Percentiles rank a stretch among this genome's conserved stretches.
Conservation (phyloP, 2,888 invertebrate genomes). For the Anticlea derivata region DNA sequence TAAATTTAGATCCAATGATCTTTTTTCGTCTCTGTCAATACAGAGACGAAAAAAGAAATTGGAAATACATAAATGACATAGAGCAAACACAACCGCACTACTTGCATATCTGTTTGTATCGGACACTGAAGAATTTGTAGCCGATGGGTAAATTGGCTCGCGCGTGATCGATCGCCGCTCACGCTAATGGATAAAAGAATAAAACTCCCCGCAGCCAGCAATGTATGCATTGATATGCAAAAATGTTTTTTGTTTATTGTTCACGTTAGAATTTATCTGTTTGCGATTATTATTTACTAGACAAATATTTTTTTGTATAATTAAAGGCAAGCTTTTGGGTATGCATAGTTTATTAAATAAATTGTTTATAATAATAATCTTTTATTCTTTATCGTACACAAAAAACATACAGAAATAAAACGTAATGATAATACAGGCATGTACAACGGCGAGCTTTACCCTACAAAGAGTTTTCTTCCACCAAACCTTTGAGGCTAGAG, state of each 20-base stretch:
- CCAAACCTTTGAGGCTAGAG: no score
- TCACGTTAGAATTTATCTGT: conserved; percentile 32
- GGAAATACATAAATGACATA: conserved; percentile 32
- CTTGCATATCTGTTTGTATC: conserved; percentile 64
- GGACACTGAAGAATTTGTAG: conserved; percentile 78
- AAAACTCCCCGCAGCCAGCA: conserved; percentile 44
- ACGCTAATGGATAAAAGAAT: conserved; percentile 64
- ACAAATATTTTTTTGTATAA: conserved; percentile 8
- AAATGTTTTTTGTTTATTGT: conserved; percentile 46
- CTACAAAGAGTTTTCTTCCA: no score
- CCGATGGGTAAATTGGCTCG: conserved; percentile 79
- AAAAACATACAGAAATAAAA: no score
- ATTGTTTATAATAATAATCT: no score
- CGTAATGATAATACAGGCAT: no score
- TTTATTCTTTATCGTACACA: no score
- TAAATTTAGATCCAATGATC: no score
- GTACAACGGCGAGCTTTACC: no score
- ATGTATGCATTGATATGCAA: conserved; percentile 63
- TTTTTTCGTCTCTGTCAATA: no score
- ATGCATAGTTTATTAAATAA: conserved; percentile 1
- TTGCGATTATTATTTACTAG: conserved; percentile 7
- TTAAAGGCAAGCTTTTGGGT: background rate
- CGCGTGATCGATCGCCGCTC: conserved; percentile 69
- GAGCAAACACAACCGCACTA: conserved; percentile 46
- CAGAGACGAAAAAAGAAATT: no score